Evolutionary conservation across 2,888 invertebrate species (phyloP).

Genomic region (Nowickia ferox): DNA sequence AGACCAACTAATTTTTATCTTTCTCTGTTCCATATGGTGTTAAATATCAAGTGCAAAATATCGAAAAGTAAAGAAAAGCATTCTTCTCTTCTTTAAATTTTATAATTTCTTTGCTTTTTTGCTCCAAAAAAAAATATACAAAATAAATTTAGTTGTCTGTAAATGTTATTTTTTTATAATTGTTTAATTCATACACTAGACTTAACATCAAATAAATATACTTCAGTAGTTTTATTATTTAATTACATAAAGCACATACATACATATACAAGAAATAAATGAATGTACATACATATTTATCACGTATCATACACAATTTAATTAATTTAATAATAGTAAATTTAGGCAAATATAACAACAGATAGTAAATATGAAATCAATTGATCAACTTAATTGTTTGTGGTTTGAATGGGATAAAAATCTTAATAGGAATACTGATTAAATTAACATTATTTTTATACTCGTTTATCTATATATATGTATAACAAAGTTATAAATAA

Average conservation of each 20-base stretch:
- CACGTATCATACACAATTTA: not conserved
- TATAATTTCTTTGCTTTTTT: no score
- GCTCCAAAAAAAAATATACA: no score
- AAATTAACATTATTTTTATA: conserved; percentile 23
- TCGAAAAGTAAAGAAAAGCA: no score
- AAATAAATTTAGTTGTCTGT: no score
- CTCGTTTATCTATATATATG: not conserved
- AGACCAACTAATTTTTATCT: no score
- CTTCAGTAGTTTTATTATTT: not conserved
- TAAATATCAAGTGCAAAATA: no score
- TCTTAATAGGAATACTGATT: conserved; percentile 60
- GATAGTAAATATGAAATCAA: conserved; percentile 22
- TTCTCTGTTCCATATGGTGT: no score
- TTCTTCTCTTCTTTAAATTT: no score
- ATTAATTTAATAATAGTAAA: conserved; percentile 38
- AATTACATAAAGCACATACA: conserved; percentile 39
- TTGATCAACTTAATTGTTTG: conserved; percentile 9
- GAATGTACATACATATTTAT: not conserved
- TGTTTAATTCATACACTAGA: no score
- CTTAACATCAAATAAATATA: no score
- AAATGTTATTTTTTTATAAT: no score
- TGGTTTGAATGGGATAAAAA: conserved; percentile 36
- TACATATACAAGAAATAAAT: no score
- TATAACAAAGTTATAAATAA: not conserved
- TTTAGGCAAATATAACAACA: conserved; percentile 52